These are phyloP conservation scores for Uria aalge DNA, from an alignment of 2,113 vertebrate genomes.

Conservation along the genomic window DNA sequence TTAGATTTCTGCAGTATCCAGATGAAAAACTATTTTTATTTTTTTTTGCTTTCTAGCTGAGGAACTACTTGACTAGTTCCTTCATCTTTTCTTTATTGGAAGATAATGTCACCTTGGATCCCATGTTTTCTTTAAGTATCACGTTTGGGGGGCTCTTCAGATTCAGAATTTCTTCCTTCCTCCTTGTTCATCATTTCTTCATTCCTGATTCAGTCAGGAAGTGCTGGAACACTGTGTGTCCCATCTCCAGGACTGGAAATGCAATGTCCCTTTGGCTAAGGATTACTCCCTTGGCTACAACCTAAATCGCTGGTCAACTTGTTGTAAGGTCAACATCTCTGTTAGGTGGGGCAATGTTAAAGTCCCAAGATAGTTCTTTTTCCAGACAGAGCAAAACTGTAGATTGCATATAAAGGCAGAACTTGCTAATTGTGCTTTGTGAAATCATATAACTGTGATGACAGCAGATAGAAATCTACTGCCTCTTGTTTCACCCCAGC, in stretches of 20 bases:
- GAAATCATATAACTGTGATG: not conserved
- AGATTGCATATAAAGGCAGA: not conserved
- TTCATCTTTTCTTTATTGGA: not conserved
- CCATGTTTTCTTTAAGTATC: not conserved
- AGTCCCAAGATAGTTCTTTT: not conserved
- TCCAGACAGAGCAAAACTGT: not conserved
- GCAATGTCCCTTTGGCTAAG: not conserved
- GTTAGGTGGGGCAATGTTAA: not conserved
- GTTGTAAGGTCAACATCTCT: not conserved
- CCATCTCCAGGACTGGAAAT: fast-evolving
- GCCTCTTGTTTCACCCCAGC: not conserved
- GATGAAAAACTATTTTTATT: not conserved
- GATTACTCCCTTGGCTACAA: not conserved
- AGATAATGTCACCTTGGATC: not conserved
- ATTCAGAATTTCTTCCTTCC: not conserved
- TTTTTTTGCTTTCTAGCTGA: not conserved
- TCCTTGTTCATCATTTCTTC: not conserved
- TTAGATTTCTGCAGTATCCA: not conserved
- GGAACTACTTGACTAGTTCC: not conserved
- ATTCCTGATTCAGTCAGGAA: not conserved
- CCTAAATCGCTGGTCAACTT: fast-evolving
- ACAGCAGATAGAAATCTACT: not conserved
- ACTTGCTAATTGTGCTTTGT: not conserved
- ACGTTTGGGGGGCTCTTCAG: not conserved
- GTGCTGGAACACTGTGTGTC: not conserved